Percentiles rank a stretch among this genome's conserved stretches.
Evolutionary conservation across 2,797 vertebrate species (phyloP).

Genomic region (Pachyuromys duprasi): DNA sequence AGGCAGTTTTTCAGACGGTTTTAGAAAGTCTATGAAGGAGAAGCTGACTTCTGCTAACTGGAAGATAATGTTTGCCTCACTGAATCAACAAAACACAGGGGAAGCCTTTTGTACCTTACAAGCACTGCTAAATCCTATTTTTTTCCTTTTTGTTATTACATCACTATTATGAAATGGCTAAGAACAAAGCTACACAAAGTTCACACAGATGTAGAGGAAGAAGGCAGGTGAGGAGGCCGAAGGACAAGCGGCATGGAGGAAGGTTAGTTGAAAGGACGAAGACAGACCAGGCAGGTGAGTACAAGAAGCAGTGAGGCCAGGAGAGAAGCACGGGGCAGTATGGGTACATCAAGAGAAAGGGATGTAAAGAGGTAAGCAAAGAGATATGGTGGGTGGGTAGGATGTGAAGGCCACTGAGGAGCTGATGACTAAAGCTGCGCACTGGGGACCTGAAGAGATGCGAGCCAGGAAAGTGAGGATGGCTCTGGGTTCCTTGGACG

Average conservation of each 20-base stretch:
- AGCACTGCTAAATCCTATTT: constrained; percentile 41
- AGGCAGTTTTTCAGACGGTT: constrained; percentile 34
- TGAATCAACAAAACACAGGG: constrained; percentile 46
- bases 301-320: neutral
- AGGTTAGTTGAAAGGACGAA: neutral
- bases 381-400: too few species aligned
- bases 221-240: neutral
- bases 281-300: neutral
- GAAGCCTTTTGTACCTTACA: constrained; percentile 44
- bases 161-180: constrained; percentile 29
- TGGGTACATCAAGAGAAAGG: neutral
- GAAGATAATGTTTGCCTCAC: constrained; percentile 59
- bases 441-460: neutral
- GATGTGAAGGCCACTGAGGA: accelerated
- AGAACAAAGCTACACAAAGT: constrained; percentile 18
- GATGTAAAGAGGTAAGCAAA: neutral
- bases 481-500: neutral
- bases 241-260: constrained; percentile 18
- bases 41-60: constrained; percentile 73
- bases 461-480: neutral
- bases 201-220: constrained; percentile 12
- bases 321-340: neutral
- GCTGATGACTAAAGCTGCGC: neutral
- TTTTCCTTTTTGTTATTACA: constrained; percentile 43
- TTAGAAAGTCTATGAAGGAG: constrained; percentile 64